Base-by-base conservation (phyloP, 64 coral and sea anemone species). In the Porites australiensis region DNA sequence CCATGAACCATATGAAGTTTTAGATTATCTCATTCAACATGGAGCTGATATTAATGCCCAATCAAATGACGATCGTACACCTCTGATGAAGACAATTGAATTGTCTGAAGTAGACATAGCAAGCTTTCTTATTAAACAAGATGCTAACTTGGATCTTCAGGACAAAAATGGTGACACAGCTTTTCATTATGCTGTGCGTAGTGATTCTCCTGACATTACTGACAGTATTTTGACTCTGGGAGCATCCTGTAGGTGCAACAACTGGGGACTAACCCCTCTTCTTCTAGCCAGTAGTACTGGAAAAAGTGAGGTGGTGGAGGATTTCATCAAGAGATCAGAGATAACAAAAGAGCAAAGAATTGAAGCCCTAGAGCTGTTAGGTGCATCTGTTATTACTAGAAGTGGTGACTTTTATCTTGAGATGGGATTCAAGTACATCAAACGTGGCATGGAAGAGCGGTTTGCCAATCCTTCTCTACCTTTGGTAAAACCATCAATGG, bases 271-370 rank as follows among this genome's bases (percentile, higher is more conserved):
- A 45, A 91, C 89, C 3, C 89, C 89, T 2, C 55, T 83, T 47
- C 77, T 83, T 3, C 60, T 75, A 58, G 89, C 89, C 7, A 91
- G 89, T 23, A 91, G 21, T 10, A 70, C 83, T 8, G 72, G 89
- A 22, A 91, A 91, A 21, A 23, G 45, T 8, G 67, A 83, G 63
- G 6, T 91, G 13, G 89, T 91, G 4, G 89, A 91, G 21, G 82
- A 74, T 44, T 84, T 91, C n/a, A 71, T 72, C 51, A 75, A 71
- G 13, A 43, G 54, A 7, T 67, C 89, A 8, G 62, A 48, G 12
- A 83, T 79, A 74, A 13, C 67, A 19, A 91, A 50, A 13, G 53
- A 74, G 74, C 78, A 91, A 20, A 52, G 53, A 50, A 63, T 91
- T 60, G 72, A 58, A 14, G 62, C 78, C 52, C 61, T 91, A 51